Evolutionary conservation across 1,140 invertebrate species (phyloP), one percentile per base, ranked within the genome.

Genomic region (Paraescarpia echinospica): DNA sequence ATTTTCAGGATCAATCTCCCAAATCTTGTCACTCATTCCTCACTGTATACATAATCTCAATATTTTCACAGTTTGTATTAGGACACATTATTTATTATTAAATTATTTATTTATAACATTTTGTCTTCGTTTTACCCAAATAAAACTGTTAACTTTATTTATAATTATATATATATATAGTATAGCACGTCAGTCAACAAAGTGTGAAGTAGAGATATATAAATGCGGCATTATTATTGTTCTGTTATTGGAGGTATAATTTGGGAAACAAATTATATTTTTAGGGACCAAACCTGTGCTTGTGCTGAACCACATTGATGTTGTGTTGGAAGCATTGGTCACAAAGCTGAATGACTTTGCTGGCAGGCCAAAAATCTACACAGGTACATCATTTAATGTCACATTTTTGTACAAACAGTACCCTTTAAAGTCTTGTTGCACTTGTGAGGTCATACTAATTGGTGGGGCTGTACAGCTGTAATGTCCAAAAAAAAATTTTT

Each of bases 271-370:
- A 1, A 27, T 8, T 22, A 77, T 90, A 33, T 34, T 9, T 90
- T 34, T 90, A 90, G 89, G 89, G n/a, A 1, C 14, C 35, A 34
- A 18, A 18, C 89, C 34, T 6, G 35, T 41, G n/a, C 34, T 90
- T 14, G 35, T 90, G 34, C n/a, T 90, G n/a, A 90, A 90, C n/a
- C 89, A 90, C n/a, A 41, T 90, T 90, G 89, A 90, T 33, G 89
- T 90, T 9, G n/a, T 22, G 34, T 41, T 35, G 35, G 89, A 90
- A 90, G 89, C 35, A 31, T 14, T 90, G 89, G 35, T 41, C 35
- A 34, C 35, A 5, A 90, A 41, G 89, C 4, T 35, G 89, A 90
- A 90, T n/a, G 89, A 90, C n/a, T 90, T 35, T n/a, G 89, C 35
- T 9, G 89, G 35, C 89, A 34, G n/a, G 35, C 89, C 89, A 34